A percentile compares a stretch with the other conserved stretches of the same genome.
phyloP scores from a whole-genome alignment of 2,888 invertebrate species.

The Tetanocera ferruginea region DNA sequence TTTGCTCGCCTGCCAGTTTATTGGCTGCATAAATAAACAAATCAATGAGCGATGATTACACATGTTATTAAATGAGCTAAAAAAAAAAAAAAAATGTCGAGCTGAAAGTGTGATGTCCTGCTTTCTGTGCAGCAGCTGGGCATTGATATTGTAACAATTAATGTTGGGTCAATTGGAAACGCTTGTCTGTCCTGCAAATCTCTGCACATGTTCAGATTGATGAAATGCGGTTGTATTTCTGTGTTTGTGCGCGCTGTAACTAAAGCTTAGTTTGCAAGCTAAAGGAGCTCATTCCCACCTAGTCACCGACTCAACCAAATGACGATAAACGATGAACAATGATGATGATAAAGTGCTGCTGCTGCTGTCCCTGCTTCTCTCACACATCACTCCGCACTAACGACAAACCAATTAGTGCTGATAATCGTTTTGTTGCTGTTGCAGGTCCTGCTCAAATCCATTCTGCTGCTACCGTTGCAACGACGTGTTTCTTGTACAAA shows the following conservation, averaged over 20 bases:
- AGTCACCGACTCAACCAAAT: not conserved
- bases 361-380: not conserved
- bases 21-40: conserved; percentile 41
- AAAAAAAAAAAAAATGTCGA: not conserved
- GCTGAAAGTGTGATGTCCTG: not conserved
- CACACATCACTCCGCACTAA: not conserved
- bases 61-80: conserved; percentile 45
- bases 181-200: not conserved
- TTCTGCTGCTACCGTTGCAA: not conserved
- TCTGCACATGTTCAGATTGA: conserved; percentile 13
- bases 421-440: conserved; percentile 14
- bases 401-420: conserved; percentile 20
- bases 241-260: no score
- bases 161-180: not conserved
- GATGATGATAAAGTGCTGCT: not conserved
- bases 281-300: not conserved
- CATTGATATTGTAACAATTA: not conserved
- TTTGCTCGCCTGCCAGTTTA: not conserved
- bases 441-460: not conserved
- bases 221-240: conserved; percentile 9
- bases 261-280: not conserved
- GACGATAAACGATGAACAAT: not conserved
- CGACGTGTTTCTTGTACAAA: not conserved
- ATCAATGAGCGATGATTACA: conserved; percentile 52
- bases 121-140: not conserved